phyloP scores from a whole-genome alignment of 2,113 vertebrate genomes.

The Callorhinus ursinus region DNA sequence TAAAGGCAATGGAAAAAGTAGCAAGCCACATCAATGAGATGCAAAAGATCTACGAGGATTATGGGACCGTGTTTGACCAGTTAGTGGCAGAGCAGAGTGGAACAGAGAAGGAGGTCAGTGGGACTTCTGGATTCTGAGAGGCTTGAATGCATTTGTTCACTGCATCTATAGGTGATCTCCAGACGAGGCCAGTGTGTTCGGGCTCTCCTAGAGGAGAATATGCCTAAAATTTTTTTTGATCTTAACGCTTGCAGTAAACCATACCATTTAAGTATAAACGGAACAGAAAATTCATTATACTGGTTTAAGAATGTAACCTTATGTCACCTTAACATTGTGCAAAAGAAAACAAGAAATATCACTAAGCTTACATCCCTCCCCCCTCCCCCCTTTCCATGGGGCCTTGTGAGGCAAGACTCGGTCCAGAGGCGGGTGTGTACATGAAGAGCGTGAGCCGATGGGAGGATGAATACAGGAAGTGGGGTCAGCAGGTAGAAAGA shows the following conservation, averaged over 20 bases:
- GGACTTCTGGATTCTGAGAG: rapidly evolving
- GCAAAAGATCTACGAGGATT: slow-evolving; percentile 99
- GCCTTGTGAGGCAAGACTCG: too few species aligned
- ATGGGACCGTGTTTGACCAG: slow-evolving; percentile 96
- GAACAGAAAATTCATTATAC: not conserved
- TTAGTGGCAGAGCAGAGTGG: slow-evolving; percentile 95
- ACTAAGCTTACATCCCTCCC: rapidly evolving
- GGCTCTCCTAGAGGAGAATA: not conserved
- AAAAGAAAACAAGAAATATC: too few species aligned
- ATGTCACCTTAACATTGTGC: not conserved
- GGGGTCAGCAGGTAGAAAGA: not conserved
- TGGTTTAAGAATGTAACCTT: not conserved
- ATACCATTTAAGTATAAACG: not conserved
- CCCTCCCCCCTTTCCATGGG: not conserved
- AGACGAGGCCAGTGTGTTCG: not conserved
- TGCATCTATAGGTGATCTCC: not conserved
- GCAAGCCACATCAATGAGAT: slow-evolving; percentile 99
- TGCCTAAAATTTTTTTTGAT: not conserved
- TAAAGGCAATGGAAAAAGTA: slow-evolving; percentile 99
- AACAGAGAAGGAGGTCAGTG: slow-evolving; percentile 93
- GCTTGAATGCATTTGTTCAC: rapidly evolving
- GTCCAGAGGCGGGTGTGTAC: not conserved
- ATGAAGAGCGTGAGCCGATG: too few species aligned
- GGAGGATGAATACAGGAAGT: not conserved
- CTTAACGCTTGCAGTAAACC: not conserved